phyloP scores from a whole-genome alignment of 2,888 invertebrate species.

The Orchesellides sinensis region DNA sequence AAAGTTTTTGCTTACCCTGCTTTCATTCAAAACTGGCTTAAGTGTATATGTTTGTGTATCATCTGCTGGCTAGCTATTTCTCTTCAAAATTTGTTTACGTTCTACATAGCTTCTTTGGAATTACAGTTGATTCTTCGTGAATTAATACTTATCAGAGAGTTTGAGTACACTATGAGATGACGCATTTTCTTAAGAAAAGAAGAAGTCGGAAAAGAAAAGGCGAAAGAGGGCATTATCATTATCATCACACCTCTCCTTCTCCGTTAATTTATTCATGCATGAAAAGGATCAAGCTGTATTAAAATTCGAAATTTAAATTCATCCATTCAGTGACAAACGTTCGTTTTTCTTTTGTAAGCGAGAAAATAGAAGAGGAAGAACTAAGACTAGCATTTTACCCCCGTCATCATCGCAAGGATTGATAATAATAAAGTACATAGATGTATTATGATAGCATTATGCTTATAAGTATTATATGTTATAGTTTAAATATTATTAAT shows the following conservation, averaged over 20 bases:
- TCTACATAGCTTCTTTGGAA: no score
- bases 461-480: no score
- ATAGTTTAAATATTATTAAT: no score
- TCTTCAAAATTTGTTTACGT: no score
- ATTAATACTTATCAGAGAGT: slow-evolving; percentile 12
- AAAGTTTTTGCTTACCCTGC: no score
- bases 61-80: no score
- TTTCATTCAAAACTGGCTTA: no score
- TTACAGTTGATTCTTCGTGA: not conserved
- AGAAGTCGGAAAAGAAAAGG: not conserved
- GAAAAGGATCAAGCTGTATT: slow-evolving; percentile 68
- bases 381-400: not conserved
- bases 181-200: not conserved
- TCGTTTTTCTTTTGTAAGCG: not conserved
- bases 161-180: not conserved
- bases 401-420: not conserved
- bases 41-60: no score
- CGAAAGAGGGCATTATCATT: not conserved
- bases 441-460: not conserved
- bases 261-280: slow-evolving; percentile 25
- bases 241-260: not conserved
- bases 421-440: not conserved
- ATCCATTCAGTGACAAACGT: slow-evolving; percentile 14
- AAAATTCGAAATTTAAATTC: slow-evolving; percentile 47
- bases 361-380: not conserved